Evolutionary conservation across 2,113 vertebrate genomes (phyloP).

Genomic region (Channa maculata): DNA sequence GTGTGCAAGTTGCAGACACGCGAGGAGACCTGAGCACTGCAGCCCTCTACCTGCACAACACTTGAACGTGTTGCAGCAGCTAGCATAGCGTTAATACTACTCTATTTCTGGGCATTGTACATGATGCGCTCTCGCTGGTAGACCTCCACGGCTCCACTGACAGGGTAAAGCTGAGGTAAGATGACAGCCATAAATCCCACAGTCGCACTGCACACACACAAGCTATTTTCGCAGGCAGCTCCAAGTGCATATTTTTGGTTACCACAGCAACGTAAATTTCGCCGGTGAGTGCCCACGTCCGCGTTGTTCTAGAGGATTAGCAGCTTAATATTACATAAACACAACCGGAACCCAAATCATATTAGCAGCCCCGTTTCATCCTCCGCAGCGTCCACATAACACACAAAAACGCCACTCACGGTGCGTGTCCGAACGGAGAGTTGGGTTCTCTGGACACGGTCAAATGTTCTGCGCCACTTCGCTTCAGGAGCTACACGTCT

Average conservation of each 20-base stretch:
- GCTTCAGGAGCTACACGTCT: constrained; percentile 24
- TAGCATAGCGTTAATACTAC: background rate
- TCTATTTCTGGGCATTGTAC: constrained; percentile 10
- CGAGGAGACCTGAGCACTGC: background rate
- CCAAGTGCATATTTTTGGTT: background rate
- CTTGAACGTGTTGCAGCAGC: constrained; percentile 25
- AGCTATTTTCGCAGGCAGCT: background rate
- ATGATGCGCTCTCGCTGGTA: constrained; percentile 51
- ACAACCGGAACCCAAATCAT: constrained; percentile 69
- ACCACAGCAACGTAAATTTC: background rate
- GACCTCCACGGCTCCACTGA: constrained; percentile 46
- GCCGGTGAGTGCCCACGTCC: constrained; percentile 4
- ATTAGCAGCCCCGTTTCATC: constrained; percentile 64
- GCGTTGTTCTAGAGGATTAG: constrained; percentile 40
- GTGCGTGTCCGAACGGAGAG: constrained; percentile 2
- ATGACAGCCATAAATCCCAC: constrained; percentile 55
- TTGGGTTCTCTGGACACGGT: background rate
- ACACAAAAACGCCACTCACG: constrained; percentile 71
- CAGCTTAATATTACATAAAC: constrained; percentile 75
- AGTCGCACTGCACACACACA: background rate
- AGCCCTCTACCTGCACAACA: constrained; percentile 24
- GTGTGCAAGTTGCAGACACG: too few species aligned
- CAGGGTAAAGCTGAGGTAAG: constrained; percentile 39
- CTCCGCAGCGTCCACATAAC: constrained; percentile 55
- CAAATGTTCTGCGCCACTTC: constrained; percentile 31